Evolutionary conservation across 1,140 invertebrate species (phyloP), one percentile per base, ranked within the genome.

Genomic region (Heliconius hermathena): DNA sequence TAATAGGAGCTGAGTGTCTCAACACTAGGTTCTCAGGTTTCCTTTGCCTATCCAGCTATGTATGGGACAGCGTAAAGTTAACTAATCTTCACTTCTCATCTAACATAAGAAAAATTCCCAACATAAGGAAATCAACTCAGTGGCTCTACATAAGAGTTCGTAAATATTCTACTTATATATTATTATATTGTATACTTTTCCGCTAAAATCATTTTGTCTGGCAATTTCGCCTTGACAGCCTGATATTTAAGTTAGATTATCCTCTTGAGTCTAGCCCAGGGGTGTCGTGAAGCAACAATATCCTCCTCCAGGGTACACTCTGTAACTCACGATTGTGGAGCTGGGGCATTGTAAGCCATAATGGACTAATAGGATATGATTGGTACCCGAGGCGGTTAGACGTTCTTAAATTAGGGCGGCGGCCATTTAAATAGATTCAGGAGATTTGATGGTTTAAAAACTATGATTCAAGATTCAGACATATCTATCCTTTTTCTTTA

Each of bases 271-370:
- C 18, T 84, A 82, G 84, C 85, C 83, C 77, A 74, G 79, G 83
- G 85, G 79, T 81, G 80, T 80, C 83, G 81, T 83, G 81, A 82
- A 77, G 79, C 83, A 83, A 83, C 83, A 80, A 78, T 78, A 78
- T 57, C 78, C 82, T 82, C 81, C 84, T 85, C 81, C 80, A 75
- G 84, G 71, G 60, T 77, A 77, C 33, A 36, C 38, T 22, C 22
- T 26, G 26, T 66, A 73, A 71, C 33, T 70, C 75, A 81, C 84
- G 81, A 85, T 57, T 54, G 72, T 52, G 38, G 36, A 72, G 71
- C 71, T 80, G 74, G 72, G 49, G 22, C 66, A 77, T 74, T 36
- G 71, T 74, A 71, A 71, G 49, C 70, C 33, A 52, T 78, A 81
- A 81, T 87, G 77, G 72, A 81, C 76, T 83, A 83, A 83, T 83